A percentile compares a stretch with the other conserved stretches of the same genome.
These are phyloP conservation scores for Rhineura floridana DNA, from an alignment of 2,113 vertebrate genomes.

Conservation along the genomic window DNA sequence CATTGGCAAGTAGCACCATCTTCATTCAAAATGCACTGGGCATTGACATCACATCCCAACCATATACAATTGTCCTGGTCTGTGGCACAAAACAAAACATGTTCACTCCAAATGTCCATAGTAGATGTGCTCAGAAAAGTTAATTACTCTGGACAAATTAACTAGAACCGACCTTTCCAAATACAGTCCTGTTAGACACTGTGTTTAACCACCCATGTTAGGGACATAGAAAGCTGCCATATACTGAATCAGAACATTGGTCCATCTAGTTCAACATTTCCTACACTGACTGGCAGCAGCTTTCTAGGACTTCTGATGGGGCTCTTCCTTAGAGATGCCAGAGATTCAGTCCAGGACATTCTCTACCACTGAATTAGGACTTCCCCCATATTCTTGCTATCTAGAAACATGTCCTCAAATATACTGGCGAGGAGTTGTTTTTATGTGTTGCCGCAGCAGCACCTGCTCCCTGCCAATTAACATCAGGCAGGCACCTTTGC, in stretches of 20 bases:
- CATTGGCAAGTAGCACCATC: constrained; percentile 80
- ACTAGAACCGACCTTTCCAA: background rate
- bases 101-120: background rate
- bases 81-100: constrained; percentile 55
- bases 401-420: background rate
- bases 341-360: background rate
- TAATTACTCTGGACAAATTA: background rate
- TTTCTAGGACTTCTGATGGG: background rate
- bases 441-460: no score
- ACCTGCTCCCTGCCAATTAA: no score
- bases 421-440: no score
- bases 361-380: background rate
- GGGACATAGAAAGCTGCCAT: background rate
- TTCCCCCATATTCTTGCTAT: constrained; percentile 1
- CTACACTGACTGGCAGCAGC: no score
- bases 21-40: constrained; percentile 76
- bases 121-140: background rate
- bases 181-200: background rate
- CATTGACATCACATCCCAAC: constrained; percentile 76
- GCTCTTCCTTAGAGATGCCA: background rate
- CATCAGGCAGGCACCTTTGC: no score
- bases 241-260: background rate
- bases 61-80: constrained; percentile 82
- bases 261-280: no score
- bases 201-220: background rate